Conservation (phyloP, 1,140 invertebrate genomes). For the Zaprionus ornatus region DNA sequence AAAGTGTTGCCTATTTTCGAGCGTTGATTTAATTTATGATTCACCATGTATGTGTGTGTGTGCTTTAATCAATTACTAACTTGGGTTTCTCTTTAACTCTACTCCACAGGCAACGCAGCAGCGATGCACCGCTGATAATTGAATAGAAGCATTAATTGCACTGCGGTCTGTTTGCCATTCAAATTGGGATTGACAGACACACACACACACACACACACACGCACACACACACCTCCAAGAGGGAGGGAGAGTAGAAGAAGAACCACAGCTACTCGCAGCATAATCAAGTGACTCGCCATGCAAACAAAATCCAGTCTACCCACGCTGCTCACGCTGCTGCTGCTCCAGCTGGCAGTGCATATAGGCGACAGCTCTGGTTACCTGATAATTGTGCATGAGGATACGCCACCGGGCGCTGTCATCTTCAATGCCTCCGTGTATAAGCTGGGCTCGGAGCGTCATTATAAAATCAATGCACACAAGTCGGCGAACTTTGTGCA, state of each 20-base stretch:
- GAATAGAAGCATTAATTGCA: conserved; percentile 67
- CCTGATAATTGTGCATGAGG: conserved; percentile 89
- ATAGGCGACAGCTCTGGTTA: conserved; percentile 83
- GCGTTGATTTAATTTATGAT: conserved; percentile 42
- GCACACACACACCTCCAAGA: neutral
- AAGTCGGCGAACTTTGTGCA: conserved; percentile 92
- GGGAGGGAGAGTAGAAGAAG: neutral
- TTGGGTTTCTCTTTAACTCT: conserved; percentile 17
- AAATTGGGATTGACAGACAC: conserved; percentile 16
- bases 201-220: conserved; percentile 6
- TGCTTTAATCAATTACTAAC: conserved; percentile 32
- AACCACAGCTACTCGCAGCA: conserved; percentile 2
- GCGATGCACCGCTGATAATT: conserved; percentile 66
- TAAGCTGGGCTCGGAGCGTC: conserved; percentile 88
- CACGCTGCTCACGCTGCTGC: conserved; percentile 36
- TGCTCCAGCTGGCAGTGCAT: conserved; percentile 41
- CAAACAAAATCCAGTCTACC: conserved; percentile 30
- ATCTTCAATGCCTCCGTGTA: conserved; percentile 93
- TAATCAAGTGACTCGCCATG: conserved; percentile 48
- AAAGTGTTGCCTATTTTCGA: conserved; percentile 43
- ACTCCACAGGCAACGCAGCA: conserved; percentile 48
- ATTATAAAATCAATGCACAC: conserved; percentile 90
- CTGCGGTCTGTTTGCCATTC: conserved; percentile 62
- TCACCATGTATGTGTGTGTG: conserved; percentile 2
- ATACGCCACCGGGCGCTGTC: conserved; percentile 87